Evolutionary conservation across 2,113 vertebrate genomes (phyloP), one percentile per base, ranked within the genome.

Genomic region (Tenrec ecaudatus): DNA sequence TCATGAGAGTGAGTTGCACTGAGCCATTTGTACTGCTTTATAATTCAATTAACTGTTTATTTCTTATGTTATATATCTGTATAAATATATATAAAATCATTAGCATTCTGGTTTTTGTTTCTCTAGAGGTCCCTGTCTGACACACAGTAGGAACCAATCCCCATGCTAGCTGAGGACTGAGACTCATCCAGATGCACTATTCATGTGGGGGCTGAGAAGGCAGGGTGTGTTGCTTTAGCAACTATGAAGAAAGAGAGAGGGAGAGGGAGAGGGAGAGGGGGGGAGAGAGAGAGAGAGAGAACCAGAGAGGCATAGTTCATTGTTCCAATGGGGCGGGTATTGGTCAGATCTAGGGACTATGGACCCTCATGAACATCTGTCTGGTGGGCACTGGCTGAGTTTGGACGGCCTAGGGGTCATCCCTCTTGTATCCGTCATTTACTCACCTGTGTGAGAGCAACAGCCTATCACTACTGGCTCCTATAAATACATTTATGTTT

Each of bases 401-500:
- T 86, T 89, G 58, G 29, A 76, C 12, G 47, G 10, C 36, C 38
- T 12, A 62, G 7, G 31, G 38, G 75, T 15, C 36, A 22, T 58
- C n/a, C 15, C 4, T 82, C 75, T 58, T 38, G 43, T 82, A 60
- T 62, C 60, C 11, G 47, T 82, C 8, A 15, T 11, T 80, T 64
- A n/a, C 77, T 68, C n/a, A 11, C 79, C 78, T 11, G 25, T 11
- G 33, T 47, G 82, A n/a, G 3, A 79, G 66, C 1, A 29, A 53
- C 69, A 20, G 78, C 62, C 22, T 19, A 77, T 82, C 62, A 85
- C 64, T 33, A 64, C 57, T 31, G 36, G 64, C 60, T 60, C 23
- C 31, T 89, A 60, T 47, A 86, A 71, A 31, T 93, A 88, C 79
- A 64, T 73, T 10, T 40, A 60, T 66, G n/a, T 29, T 87, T 88